Base-by-base conservation (phyloP, 1,140 invertebrate genomes). In the Aphis craccivora region DNA sequence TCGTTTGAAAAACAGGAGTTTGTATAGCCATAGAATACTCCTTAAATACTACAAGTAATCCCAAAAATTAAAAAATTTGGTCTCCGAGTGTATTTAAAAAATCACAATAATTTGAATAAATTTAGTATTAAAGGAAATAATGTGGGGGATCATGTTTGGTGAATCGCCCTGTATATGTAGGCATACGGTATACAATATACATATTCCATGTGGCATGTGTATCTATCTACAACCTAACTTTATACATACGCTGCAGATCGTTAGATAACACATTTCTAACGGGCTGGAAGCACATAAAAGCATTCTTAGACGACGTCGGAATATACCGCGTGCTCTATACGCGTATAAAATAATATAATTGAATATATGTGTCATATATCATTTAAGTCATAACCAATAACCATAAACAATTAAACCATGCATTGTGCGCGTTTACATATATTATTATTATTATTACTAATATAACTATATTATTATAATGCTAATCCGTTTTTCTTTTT, bases 401-500 rank as follows among this genome's bases (percentile, higher is more conserved):
- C 84, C 40, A 86, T 45, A 45, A 86, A 86, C 40, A 87, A 87
- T 87, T n/a, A 87, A 87, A 87, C 86, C 23, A 11, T 40, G 11
- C n/a, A 89, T 89, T 89, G 87, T 89, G 23, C 2, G 30, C 25
- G 87, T 89, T 23, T 67, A 67, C 35, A 43, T 18, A n/a, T 18
- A 67, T n/a, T 67, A 60, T 30, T 30, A n/a, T 67, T 67, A 67
- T 23, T 67, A 67, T 67, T 67, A 25, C 25, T 18, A n/a, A 60
- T 30, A 67, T 67, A n/a, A 60, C 30, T 53, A 40, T 37, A 23
- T 81, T 91, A 55, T 76, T n/a, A 9, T 81, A 30, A 55, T 93
- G 84, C 91, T 93, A 93, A 93, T 83, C n/a, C 81, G 25, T 93
- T 88, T 89, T 87, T 23, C 35, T 67, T 67, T 76, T 11, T 90